phyloP scores from a whole-genome alignment of 2,113 vertebrate genomes.

The Brachyistius frenatus region DNA sequence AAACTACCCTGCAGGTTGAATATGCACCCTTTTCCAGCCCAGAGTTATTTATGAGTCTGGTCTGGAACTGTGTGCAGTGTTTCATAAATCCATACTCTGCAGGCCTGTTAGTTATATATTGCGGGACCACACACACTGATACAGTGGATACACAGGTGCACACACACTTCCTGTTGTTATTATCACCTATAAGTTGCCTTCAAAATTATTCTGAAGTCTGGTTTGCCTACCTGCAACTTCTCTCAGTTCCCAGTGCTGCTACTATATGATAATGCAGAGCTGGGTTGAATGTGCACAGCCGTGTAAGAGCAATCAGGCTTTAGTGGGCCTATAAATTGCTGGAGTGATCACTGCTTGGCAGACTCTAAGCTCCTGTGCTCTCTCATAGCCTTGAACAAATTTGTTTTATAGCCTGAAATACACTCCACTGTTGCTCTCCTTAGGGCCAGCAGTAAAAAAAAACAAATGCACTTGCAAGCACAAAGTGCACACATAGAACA shows the following conservation, averaged over 20 bases:
- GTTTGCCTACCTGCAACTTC: slow-evolving; percentile 10
- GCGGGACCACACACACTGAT: slow-evolving; percentile 61
- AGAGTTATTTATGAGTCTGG: slow-evolving; percentile 57
- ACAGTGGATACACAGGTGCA: slow-evolving; percentile 31
- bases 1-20: slow-evolving; percentile 39
- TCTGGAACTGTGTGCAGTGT: slow-evolving; percentile 36
- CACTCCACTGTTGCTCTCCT: slow-evolving; percentile 43
- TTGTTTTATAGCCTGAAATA: slow-evolving; percentile 66
- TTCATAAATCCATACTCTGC: slow-evolving; percentile 59
- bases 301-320: slow-evolving; percentile 59
- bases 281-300: slow-evolving; percentile 51
- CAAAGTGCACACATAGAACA: slow-evolving; percentile 19
- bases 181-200: slow-evolving; percentile 26
- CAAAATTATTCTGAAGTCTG: slow-evolving; percentile 33
- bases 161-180: slow-evolving; percentile 31
- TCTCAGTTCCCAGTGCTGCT: slow-evolving; percentile 31
- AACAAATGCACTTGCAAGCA: slow-evolving; percentile 35
- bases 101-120: slow-evolving; percentile 25
- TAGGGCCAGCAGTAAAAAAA: slow-evolving; percentile 24
- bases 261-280: slow-evolving; percentile 54
- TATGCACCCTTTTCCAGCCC: slow-evolving; percentile 24
- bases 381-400: slow-evolving; percentile 62
- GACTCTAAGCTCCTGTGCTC: slow-evolving; percentile 58
- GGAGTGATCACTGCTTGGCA: slow-evolving; percentile 73
- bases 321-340: slow-evolving; percentile 70